phyloP scores from a whole-genome alignment of 2,113 vertebrate species.

The Taurulus bubalis region DNA sequence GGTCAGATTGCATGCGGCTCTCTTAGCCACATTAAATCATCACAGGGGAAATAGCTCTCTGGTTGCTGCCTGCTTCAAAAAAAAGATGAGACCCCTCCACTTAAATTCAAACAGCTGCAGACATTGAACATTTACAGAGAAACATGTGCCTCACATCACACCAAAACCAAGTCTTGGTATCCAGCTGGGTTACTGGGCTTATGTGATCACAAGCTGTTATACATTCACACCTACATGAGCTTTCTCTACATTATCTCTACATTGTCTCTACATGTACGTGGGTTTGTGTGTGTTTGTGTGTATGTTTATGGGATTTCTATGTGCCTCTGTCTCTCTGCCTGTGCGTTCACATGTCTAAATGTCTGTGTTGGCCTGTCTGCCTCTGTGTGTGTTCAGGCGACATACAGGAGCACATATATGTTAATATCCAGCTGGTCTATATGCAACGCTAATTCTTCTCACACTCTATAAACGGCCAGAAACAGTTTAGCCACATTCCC shows the following conservation, averaged over 20 bases:
- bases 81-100: constrained; percentile 30
- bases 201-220: constrained; percentile 50
- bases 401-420: constrained; percentile 47
- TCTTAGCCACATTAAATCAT: constrained; percentile 57
- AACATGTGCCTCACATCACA: constrained; percentile 60
- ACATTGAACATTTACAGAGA: constrained; percentile 51
- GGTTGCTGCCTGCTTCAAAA: constrained; percentile 29
- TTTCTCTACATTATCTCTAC: constrained; percentile 36
- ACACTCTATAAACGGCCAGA: constrained; percentile 65
- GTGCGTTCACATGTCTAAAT: constrained; percentile 11
- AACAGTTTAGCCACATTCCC: constrained; percentile 52
- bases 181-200: constrained; percentile 58
- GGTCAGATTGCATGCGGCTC: constrained; percentile 41
- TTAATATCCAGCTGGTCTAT: constrained; percentile 57
- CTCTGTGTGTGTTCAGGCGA: constrained; percentile 54
- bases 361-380: constrained; percentile 40
- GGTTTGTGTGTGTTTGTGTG: constrained; percentile 28
- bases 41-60: constrained; percentile 47
- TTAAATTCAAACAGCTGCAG: constrained; percentile 72
- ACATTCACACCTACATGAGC: constrained; percentile 35
- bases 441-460: constrained; percentile 60
- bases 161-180: constrained; percentile 45
- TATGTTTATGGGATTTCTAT: constrained; percentile 26
- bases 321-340: constrained; percentile 8
- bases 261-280: constrained; percentile 25